Conservation (phyloP, 2,113 vertebrate genomes). For the Zosterops pallidus region DNA sequence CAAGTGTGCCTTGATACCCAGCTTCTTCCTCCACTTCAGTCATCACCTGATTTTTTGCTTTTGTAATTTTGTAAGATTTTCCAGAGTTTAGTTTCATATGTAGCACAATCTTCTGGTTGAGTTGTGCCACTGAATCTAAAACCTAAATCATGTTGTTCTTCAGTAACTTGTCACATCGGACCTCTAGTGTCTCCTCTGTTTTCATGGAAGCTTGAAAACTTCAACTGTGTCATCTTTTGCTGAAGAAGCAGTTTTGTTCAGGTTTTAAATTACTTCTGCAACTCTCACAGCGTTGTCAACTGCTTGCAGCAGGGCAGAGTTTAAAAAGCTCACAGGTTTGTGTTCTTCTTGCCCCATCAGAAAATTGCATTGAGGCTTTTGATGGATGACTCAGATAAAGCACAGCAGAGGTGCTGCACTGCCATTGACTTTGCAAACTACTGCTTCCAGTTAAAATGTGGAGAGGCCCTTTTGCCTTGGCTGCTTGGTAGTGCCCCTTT, state of each 20-base stretch:
- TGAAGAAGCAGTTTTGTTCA: background rate
- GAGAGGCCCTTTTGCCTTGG: background rate
- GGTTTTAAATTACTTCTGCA: background rate
- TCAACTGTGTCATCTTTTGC: background rate
- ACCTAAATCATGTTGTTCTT: background rate
- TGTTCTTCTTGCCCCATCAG: background rate
- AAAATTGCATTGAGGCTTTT: background rate
- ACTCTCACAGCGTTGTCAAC: background rate
- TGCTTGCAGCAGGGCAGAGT: background rate
- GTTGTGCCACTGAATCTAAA: background rate
- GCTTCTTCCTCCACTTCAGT: background rate
- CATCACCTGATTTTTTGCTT: background rate
- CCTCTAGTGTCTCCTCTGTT: background rate
- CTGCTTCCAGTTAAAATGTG: background rate
- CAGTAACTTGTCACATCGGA: background rate
- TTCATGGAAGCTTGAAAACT: background rate
- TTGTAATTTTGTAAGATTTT: background rate
- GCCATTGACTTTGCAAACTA: background rate
- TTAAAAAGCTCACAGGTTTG: background rate
- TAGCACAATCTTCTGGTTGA: background rate
- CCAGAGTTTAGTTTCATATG: background rate
- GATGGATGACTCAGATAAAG: background rate
- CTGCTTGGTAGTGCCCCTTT: background rate
- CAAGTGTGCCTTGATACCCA: background rate
- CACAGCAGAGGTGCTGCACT: background rate